A percentile compares a stretch with the other conserved stretches of the same genome.
Conservation (phyloP, 2,797 vertebrate species). For the Gila robusta region DNA sequence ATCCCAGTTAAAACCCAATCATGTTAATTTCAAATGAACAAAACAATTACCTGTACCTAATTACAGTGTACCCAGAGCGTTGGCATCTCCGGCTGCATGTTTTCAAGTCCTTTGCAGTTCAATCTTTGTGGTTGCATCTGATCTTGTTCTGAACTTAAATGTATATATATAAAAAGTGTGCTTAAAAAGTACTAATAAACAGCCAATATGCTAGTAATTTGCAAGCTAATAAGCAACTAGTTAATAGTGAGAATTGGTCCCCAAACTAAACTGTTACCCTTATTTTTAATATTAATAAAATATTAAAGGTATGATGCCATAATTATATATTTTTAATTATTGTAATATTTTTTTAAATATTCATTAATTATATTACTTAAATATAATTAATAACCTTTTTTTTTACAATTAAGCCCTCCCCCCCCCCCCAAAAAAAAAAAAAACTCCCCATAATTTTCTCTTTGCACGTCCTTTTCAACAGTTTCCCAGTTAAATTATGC, state of each 20-base stretch:
- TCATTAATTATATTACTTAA: neutral
- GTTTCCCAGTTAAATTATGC: neutral
- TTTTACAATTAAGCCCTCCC: neutral
- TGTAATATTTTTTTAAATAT: neutral
- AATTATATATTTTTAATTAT: neutral
- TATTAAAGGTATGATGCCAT: neutral
- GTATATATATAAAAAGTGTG: too few species aligned
- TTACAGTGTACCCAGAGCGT: slow-evolving; percentile 51
- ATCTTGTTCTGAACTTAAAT: slow-evolving; percentile 18
- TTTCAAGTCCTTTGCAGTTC: slow-evolving; percentile 50
- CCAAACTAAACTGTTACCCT: too few species aligned
- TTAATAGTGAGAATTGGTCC: too few species aligned
- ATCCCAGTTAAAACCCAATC: slow-evolving; percentile 38
- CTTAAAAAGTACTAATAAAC: too few species aligned
- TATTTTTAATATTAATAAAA: neutral
- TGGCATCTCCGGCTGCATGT: slow-evolving; percentile 50
- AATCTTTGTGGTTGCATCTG: slow-evolving; percentile 25
- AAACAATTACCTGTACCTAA: slow-evolving; percentile 33
- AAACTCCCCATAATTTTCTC: too few species aligned
- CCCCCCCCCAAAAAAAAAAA: too few species aligned
- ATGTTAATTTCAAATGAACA: slow-evolving; percentile 30
- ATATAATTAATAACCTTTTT: neutral
- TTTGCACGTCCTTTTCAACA: neutral
- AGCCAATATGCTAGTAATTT: too few species aligned
- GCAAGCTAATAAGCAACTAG: too few species aligned